These are phyloP conservation scores for Ostrea edulis DNA, from an alignment of 1,140 invertebrate species.

Conservation along the genomic window DNA sequence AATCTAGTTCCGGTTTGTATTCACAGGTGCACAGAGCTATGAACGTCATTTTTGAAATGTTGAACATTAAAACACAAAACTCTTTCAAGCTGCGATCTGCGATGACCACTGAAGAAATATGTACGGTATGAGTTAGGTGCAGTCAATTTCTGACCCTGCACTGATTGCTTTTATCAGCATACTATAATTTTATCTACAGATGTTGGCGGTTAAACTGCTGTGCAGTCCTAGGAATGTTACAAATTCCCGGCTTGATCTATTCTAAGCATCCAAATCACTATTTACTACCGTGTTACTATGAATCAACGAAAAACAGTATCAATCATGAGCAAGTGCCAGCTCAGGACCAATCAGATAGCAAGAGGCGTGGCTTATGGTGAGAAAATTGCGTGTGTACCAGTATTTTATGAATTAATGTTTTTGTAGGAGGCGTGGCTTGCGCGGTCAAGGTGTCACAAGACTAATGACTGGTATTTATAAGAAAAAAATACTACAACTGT, in stretches of 20 bases:
- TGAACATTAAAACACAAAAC: too few relatives aligned
- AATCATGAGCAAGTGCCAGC: background rate
- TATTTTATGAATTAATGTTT: constrained; percentile 24
- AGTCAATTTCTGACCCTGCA: background rate
- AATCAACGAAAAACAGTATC: constrained; percentile 24
- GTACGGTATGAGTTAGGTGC: background rate
- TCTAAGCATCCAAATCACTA: constrained; percentile 31
- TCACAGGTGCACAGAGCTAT: background rate
- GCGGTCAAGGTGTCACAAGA: constrained; percentile 32
- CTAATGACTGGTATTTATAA: constrained; percentile 25
- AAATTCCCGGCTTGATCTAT: constrained; percentile 33
- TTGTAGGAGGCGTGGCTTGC: background rate
- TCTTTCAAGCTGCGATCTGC: too few relatives aligned
- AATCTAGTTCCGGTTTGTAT: background rate
- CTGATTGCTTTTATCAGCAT: background rate
- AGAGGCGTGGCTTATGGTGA: constrained; percentile 15
- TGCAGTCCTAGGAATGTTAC: constrained; percentile 9
- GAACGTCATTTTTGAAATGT: background rate
- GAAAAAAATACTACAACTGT: constrained; percentile 37
- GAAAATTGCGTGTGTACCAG: constrained; percentile 5
- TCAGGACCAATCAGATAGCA: background rate
- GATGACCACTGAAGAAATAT: background rate
- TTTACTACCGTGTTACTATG: constrained; percentile 38
- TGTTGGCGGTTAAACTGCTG: background rate
- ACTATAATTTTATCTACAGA: constrained; percentile 20